Evolutionary conservation across 1,140 invertebrate genomes (phyloP), one percentile per base, ranked within the genome.

Genomic region (Spodoptera litura): DNA sequence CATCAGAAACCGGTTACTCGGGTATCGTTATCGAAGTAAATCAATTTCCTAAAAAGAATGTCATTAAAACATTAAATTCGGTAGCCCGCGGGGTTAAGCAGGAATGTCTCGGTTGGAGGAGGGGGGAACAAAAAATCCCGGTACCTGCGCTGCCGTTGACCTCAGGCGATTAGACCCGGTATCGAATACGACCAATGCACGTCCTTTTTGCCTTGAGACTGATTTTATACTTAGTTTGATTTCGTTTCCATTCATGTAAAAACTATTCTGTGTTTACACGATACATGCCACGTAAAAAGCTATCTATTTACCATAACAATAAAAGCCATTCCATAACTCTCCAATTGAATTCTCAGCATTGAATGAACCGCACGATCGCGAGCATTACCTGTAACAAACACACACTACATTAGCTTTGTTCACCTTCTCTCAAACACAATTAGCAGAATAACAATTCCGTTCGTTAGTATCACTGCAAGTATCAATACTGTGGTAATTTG

Each of bases 81-180:
- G 90, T 89, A 88, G 89, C 85, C 49, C 68, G 59, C 79, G 87
- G 85, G 83, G 81, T 75, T 78, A 53, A 74, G 83, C 78, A 82
- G 86, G 87, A 88, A 89, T 88, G 89, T 87, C 74, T 62, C 51
- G 20, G 74, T 66, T 13, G 20, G 59, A 52, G 53, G 74, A 78
- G 20, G 68, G 82, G 77, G 38, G 70, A 78, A 88, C 85, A 90
- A 93, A 93, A 92, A 92, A 90, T 82, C 83, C 82, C 78, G 82
- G 82, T 91, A 91, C 90, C 90, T 92, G 92, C 81, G 83, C 89
- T 89, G 92, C 88, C 92, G 88, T 91, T 93, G 92, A 93, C 91
- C 85, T 82, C 76, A 84, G 74, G 77, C 84, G 88, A 89, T 89
- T 90, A 89, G 88, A 80, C 85, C 83, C 85, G 85, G 79, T 81